Evolutionary conservation across 2,797 vertebrate genomes (phyloP).

Genomic region (Premnoplex brunnescens): DNA sequence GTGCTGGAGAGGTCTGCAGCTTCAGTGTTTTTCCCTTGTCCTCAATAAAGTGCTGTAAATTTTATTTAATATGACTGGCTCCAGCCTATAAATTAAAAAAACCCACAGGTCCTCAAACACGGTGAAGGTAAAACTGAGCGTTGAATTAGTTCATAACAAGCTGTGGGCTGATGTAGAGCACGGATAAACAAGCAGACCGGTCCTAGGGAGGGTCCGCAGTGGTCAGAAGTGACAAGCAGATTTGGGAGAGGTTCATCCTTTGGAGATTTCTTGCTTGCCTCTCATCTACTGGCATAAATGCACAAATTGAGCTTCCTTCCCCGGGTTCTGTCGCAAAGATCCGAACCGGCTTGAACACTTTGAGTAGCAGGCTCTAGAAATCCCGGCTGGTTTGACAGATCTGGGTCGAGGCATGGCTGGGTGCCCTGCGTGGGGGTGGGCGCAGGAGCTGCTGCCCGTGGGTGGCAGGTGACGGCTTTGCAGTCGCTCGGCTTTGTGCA

Average conservation of each 20-base stretch:
- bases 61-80: not conserved
- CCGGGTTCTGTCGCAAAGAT: not conserved
- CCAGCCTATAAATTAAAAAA: not conserved
- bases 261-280: not conserved
- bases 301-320: accelerated
- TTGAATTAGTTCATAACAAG: not conserved
- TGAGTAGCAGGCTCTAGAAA: not conserved
- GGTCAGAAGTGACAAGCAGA: accelerated
- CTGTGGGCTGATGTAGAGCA: not conserved
- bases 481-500: not conserved
- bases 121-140: not conserved
- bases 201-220: not conserved
- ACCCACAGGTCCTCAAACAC: not conserved
- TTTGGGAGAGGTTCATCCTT: not conserved
- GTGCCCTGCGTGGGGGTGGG: not conserved
- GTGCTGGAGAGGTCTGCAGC: not conserved
- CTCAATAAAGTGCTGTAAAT: not conserved
- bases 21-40: not conserved
- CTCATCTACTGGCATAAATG: not conserved
- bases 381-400: not conserved
- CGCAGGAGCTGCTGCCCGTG: not conserved
- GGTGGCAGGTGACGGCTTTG: not conserved
- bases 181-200: not conserved
- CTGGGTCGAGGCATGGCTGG: not conserved
- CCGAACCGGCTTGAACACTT: not conserved